Base-by-base conservation (phyloP, 2,113 vertebrate genomes). In the Oncorhynchus clarkii region DNA sequence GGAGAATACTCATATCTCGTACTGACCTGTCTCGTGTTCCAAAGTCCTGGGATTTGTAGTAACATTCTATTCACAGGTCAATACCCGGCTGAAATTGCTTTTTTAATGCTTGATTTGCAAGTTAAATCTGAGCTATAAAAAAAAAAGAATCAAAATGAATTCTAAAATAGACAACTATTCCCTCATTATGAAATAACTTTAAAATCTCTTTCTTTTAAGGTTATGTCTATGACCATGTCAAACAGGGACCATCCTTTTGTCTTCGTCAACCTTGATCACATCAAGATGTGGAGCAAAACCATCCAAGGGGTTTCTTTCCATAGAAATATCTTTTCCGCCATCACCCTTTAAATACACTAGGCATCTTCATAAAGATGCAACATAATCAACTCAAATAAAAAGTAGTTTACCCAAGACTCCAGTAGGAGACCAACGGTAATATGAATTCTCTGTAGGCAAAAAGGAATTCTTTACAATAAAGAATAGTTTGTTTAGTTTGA, bases 11-110 rank as follows among this genome's bases (percentile, higher is more conserved):
- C 71, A 85, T 88, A 87, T 91, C 89, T 93, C 94, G 95, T 95
- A 95, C 91, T 95, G 96, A 96, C 95, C 96, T 96, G 80, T 84
- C 34, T 80, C 84, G 5, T 48, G 95, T 93, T 95, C 94, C 94
- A 93, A 93, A 94, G 94, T 96, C 93, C 95, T 94, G 89, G 85
- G 87, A 89, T 82, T 82, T 87, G 85, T 86, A 87, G 84, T 91
- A 88, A 94, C 92, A 93, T 94, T 93, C 92, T 87, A 88, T 87
- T 93, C 91, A 92, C 92, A 93, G 90, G 89, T 90, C 89, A 59
- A 90, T 89, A 96, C 95, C 96, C 95, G 96, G 96, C 93, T 95
- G 96, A 68, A 96, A 98, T 96, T 96, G 95, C 95, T 95, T 96
- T 86, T 86, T 85, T 86, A 89, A 90, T 96, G 95, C 95, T 96